Evolutionary conservation across 2,888 invertebrate species (phyloP).

Genomic region (Leptopilina myrica): DNA sequence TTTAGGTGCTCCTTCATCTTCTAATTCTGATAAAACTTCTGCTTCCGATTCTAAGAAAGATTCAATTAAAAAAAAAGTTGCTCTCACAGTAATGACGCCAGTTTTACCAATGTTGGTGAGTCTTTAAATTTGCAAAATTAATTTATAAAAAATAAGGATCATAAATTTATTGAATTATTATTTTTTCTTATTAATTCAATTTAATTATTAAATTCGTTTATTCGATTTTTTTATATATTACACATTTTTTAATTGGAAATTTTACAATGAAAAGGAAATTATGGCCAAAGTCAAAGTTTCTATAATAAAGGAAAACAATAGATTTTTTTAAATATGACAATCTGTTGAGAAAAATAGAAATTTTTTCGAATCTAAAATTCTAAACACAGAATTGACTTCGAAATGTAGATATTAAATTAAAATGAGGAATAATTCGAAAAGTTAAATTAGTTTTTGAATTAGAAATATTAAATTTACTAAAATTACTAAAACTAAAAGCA

Average conservation of each 20-base stretch:
- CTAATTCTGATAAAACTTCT: conserved; percentile 24
- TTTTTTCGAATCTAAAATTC: background rate
- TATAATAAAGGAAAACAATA: background rate
- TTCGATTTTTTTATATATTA: background rate
- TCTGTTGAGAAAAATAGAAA: conserved; percentile 1
- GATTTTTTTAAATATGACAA: background rate
- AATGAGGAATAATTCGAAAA: background rate
- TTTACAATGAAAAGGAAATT: background rate
- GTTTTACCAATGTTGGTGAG: conserved; percentile 92
- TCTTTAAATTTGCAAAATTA: conserved; percentile 36
- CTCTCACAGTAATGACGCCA: conserved; percentile 90
- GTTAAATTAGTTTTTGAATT: background rate
- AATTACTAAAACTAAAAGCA: no score
- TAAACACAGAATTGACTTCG: background rate
- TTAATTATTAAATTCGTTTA: background rate
- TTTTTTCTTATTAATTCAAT: background rate
- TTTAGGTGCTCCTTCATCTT: conserved; percentile 41
- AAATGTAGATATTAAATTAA: conserved; percentile 24
- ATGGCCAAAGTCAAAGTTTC: background rate
- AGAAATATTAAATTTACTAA: no score
- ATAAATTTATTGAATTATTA: background rate
- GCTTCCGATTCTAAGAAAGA: conserved; percentile 33
- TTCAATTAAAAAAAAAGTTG: conserved; percentile 63
- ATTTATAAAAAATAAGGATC: no score
- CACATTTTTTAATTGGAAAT: background rate